Evolutionary conservation across 2,888 invertebrate species (phyloP), one percentile per base, ranked within the genome.

Genomic region (Yponomeuta cagnagella): DNA sequence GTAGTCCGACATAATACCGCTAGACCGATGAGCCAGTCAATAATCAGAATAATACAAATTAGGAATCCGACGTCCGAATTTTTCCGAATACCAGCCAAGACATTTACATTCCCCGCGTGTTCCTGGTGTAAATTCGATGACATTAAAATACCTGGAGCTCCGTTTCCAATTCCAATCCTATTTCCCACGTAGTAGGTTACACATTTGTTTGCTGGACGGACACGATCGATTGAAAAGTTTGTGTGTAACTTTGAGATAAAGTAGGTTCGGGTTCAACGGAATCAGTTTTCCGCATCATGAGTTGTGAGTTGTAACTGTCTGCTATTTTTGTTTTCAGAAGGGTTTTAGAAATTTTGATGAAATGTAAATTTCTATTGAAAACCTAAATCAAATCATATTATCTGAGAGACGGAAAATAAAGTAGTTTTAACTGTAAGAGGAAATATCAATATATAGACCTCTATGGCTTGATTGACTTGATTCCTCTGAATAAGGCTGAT

Each of bases 101-200:
- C 12, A 71, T 71, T 83, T 76, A 75, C 76, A 84, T 84, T 82
- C 83, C 75, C 74, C 74, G 69, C 77, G 75, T 76, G 81, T 75
- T 70, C 72, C 73, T 70, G 75, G 77, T 79, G 80, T 83, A 80
- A 82, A 83, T 82, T 82, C 77, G 76, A 73, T 69, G 71, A 71
- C 71, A 71, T 71, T 71, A 69, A 69, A 68, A 65, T 69, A 68
- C 43, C 68, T 37, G n/a, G 10, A 65, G 65, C 65, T 15, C 52
- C 52, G 30, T 31, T 65, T 65, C 65, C 31, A 65, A 5, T 65
- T 65, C 65, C 65, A 31, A 65, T 65, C 33, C 65, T 65, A 65
- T 65, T 65, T 10, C 65, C 10, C 30, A 0, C 3, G 65, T 65
- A 65, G 33, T 65, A 65, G 33, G 31, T 10, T 12, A 5, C 30